These are phyloP conservation scores for Galeopsomyia nigrocyanea DNA, from an alignment of 2,888 invertebrate genomes.

Conservation along the genomic window DNA sequence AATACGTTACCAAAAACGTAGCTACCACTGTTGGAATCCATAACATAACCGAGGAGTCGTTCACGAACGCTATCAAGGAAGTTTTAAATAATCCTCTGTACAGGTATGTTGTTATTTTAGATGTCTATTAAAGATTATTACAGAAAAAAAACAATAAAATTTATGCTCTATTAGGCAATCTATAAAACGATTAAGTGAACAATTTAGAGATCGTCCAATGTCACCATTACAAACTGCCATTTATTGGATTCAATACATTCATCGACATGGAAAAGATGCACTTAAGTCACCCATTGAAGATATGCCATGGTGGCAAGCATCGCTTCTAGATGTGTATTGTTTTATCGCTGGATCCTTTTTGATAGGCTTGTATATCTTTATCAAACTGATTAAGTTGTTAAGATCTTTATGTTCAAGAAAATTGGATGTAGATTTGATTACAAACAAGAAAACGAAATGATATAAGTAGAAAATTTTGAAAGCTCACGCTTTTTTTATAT, in stretches of 20 bases:
- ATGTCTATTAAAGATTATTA: too few relatives aligned
- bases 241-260: constrained; percentile 79
- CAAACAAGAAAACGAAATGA: background rate
- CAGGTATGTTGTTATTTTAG: background rate
- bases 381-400: background rate
- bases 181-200: background rate
- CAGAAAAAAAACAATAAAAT: background rate
- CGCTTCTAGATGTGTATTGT: constrained; percentile 71
- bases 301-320: constrained; percentile 67
- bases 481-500: too few relatives aligned
- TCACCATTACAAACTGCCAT: constrained; percentile 74
- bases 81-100: background rate
- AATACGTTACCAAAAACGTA: background rate
- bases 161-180: background rate
- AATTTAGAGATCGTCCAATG: constrained; percentile 70
- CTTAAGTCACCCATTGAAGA: constrained; percentile 67
- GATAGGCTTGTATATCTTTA: background rate
- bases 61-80: background rate
- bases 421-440: too few relatives aligned
- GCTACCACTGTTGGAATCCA: background rate
- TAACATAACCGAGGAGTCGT: background rate
- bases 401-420: background rate
- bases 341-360: constrained; percentile 58
- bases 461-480: background rate
- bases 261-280: constrained; percentile 63